These are phyloP conservation scores for Columba janthina DNA, from an alignment of 2,113 vertebrate species.

Conservation along the genomic window DNA sequence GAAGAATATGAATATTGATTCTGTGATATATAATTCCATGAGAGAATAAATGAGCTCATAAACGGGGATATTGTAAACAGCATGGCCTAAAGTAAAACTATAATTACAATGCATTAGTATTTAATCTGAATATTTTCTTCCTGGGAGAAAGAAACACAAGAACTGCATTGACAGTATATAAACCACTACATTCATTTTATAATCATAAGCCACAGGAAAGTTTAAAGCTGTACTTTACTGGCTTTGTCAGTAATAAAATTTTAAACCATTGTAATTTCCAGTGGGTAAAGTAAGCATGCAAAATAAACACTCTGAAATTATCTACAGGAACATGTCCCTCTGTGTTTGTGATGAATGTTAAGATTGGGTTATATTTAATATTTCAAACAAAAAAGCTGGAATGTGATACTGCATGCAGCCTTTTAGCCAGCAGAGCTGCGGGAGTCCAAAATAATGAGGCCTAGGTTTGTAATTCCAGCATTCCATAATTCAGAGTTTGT, in stretches of 20 bases:
- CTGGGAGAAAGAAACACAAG: not conserved
- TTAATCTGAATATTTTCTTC: not conserved
- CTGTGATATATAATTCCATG: not conserved
- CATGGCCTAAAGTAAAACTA: conserved; percentile 18
- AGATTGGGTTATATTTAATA: not conserved
- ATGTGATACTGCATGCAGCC: not conserved
- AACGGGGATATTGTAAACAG: not conserved
- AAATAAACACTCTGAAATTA: not conserved
- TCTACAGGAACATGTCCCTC: not conserved
- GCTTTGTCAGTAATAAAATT: not conserved
- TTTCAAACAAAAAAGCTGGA: conserved; percentile 15
- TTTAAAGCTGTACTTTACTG: not conserved
- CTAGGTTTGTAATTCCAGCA: not conserved
- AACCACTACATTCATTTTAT: not conserved
- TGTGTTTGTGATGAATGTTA: not conserved
- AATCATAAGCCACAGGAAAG: not conserved
- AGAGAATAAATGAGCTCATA: not conserved
- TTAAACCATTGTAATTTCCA: not conserved
- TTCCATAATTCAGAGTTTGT: not conserved
- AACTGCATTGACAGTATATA: not conserved
- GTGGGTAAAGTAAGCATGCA: not conserved
- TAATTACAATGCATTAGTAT: not conserved
- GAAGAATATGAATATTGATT: conserved; percentile 3
- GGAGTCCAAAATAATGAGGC: conserved; percentile 6
- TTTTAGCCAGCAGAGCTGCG: not conserved